phyloP scores from a whole-genome alignment of 2,113 vertebrate species.

The Leuciscus idus region DNA sequence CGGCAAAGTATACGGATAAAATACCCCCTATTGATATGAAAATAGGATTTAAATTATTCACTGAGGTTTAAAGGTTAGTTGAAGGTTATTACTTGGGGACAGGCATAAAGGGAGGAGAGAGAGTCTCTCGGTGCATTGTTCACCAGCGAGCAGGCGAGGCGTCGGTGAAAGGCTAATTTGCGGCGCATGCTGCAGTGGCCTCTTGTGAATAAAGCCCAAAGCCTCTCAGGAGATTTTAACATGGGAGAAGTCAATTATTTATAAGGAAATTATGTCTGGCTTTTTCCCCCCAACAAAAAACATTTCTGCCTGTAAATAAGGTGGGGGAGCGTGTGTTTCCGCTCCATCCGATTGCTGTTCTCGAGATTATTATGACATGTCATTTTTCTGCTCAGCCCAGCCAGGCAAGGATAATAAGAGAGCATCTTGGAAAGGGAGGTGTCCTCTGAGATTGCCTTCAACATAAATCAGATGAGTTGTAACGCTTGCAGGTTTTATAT shows the following conservation, averaged over 20 bases:
- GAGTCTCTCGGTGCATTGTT: constrained; percentile 70
- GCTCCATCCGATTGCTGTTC: constrained; percentile 57
- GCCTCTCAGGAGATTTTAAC: constrained; percentile 86
- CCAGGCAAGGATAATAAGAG: constrained; percentile 66
- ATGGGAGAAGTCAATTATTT: constrained; percentile 89
- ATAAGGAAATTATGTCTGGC: constrained; percentile 83
- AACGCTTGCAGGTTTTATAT: constrained; percentile 70
- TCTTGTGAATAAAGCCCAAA: constrained; percentile 79
- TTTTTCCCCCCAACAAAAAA: constrained; percentile 57
- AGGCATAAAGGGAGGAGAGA: constrained; percentile 63
- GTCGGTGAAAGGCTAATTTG: constrained; percentile 87
- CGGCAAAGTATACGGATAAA: constrained; percentile 92
- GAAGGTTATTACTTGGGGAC: constrained; percentile 92
- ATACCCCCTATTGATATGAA: constrained; percentile 94
- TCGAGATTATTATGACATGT: constrained; percentile 60
- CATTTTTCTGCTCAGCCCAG: constrained; percentile 54
- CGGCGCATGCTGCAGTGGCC: constrained; percentile 78
- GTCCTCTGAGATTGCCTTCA: constrained; percentile 57
- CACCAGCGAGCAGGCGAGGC: constrained; percentile 80
- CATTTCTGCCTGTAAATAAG: constrained; percentile 70
- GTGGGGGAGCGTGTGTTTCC: constrained; percentile 64
- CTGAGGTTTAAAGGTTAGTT: constrained; percentile 94
- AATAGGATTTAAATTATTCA: constrained; percentile 94
- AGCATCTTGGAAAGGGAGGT: constrained; percentile 67
- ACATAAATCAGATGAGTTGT: constrained; percentile 70